Evolutionary conservation across 2,888 invertebrate species (phyloP).

Genomic region (Alcis repandata): DNA sequence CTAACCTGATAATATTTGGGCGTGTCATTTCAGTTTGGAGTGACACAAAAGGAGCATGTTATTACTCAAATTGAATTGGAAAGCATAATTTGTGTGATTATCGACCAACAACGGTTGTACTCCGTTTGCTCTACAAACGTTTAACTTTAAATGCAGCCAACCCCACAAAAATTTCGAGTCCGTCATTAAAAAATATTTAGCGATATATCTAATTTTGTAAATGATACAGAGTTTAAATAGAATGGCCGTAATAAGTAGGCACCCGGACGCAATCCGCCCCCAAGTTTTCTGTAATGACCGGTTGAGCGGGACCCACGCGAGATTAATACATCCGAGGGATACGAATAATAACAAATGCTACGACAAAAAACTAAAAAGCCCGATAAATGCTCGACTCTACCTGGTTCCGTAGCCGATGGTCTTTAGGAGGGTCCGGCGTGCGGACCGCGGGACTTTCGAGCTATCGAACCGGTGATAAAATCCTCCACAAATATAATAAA

Average conservation of each 20-base stretch:
- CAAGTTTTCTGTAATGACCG: slow-evolving; percentile 83
- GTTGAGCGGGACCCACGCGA: slow-evolving; percentile 77
- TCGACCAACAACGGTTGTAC: slow-evolving; percentile 53
- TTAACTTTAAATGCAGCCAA: slow-evolving; percentile 66
- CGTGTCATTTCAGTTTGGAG: slow-evolving; percentile 54
- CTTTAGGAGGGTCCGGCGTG: slow-evolving; percentile 55
- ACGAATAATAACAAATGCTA: slow-evolving; percentile 79
- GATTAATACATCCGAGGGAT: slow-evolving; percentile 85
- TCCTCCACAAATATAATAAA: slow-evolving; percentile 83
- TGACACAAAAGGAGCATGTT: slow-evolving; percentile 62
- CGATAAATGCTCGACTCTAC: slow-evolving; percentile 81
- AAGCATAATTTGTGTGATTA: slow-evolving; percentile 69
- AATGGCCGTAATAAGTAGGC: slow-evolving; percentile 83
- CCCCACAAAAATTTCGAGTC: slow-evolving; percentile 71
- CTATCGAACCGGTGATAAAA: slow-evolving; percentile 77
- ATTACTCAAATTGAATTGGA: slow-evolving; percentile 51
- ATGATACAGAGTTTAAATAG: slow-evolving; percentile 84
- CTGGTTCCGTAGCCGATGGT: slow-evolving; percentile 67
- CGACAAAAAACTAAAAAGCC: slow-evolving; percentile 83
- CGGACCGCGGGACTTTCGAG: slow-evolving; percentile 46
- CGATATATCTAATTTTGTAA: slow-evolving; percentile 84
- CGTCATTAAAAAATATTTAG: slow-evolving; percentile 86
- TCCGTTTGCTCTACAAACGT: slow-evolving; percentile 63
- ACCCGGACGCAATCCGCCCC: slow-evolving; percentile 84
- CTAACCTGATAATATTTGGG: slow-evolving; percentile 72